These are phyloP conservation scores for Seriola rivoliana DNA, from an alignment of 2,113 vertebrate genomes.

Conservation along the genomic window DNA sequence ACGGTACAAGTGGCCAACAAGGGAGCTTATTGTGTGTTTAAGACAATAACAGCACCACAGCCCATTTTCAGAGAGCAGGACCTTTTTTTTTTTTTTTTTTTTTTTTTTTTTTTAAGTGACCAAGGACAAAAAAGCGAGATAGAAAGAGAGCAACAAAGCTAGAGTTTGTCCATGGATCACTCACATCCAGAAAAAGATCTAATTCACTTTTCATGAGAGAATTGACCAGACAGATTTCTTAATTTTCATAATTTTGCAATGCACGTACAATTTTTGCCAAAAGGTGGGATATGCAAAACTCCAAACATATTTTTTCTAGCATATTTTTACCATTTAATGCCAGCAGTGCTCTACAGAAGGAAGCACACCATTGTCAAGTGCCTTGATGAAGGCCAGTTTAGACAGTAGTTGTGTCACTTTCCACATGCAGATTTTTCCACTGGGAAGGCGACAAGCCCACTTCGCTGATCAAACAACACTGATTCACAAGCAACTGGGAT, in stretches of 20 bases:
- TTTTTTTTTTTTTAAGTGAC: not conserved
- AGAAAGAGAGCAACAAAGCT: conserved; percentile 18
- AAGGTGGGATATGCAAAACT: not conserved
- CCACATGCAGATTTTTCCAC: conserved; percentile 2
- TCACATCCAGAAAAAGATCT: not conserved
- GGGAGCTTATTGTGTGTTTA: conserved; percentile 37
- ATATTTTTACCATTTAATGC: not conserved
- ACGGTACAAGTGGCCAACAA: conserved; percentile 13
- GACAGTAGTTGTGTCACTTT: conserved; percentile 18
- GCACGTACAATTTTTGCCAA: not conserved
- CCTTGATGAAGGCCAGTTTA: conserved; percentile 19
- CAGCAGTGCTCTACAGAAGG: not conserved
- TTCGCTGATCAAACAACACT: not conserved
- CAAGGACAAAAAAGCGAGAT: not conserved
- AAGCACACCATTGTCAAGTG: conserved; percentile 20
- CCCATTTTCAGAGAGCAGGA: not conserved
- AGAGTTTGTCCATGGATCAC: not conserved
- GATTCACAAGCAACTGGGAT: conserved; percentile 1
- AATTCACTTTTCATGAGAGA: too few relatives aligned
- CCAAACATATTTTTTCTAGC: not conserved
- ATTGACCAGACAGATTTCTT: too few relatives aligned
- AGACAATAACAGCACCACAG: conserved; percentile 26
- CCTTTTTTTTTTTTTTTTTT: not conserved
- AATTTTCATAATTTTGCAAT: not conserved
- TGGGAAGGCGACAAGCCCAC: not conserved